Evolutionary conservation across 2,888 invertebrate genomes (phyloP).

Genomic region (Amblyjoppa fuscipennis): DNA sequence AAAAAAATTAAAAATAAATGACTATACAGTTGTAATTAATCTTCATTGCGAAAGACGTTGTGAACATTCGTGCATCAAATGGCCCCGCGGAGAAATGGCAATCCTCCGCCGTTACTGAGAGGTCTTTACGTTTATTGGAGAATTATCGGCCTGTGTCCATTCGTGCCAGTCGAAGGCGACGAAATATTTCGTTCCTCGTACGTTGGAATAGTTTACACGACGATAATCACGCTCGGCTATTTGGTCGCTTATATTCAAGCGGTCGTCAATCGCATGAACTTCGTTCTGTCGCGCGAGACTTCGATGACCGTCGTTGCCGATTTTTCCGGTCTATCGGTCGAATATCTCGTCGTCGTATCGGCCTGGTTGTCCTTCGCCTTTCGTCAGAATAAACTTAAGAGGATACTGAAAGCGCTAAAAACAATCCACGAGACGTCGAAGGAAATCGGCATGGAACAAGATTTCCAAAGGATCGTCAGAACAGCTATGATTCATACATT

Average conservation of each 20-base stretch:
- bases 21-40: background rate
- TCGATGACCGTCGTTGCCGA: constrained; percentile 56
- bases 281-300: constrained; percentile 51
- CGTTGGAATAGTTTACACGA: constrained; percentile 9
- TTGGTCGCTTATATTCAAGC: background rate
- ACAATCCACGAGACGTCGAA: constrained; percentile 18
- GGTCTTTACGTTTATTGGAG: constrained; percentile 50
- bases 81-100: background rate
- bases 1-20: background rate
- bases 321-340: constrained; percentile 53
- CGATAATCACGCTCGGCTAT: background rate
- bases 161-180: constrained; percentile 35
- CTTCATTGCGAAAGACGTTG: background rate
- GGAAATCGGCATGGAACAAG: constrained; percentile 35
- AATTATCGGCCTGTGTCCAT: constrained; percentile 66
- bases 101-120: background rate
- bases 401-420: constrained; percentile 30
- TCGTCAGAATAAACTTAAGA: constrained; percentile 11
- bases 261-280: constrained; percentile 40
- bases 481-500: constrained; percentile 32
- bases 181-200: constrained; percentile 37
- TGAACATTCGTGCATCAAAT: background rate
- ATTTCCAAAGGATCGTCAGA: constrained; percentile 6
- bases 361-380: constrained; percentile 41
- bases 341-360: constrained; percentile 53